phyloP scores from a whole-genome alignment of 2,113 vertebrate genomes.

The Numida meleagris region DNA sequence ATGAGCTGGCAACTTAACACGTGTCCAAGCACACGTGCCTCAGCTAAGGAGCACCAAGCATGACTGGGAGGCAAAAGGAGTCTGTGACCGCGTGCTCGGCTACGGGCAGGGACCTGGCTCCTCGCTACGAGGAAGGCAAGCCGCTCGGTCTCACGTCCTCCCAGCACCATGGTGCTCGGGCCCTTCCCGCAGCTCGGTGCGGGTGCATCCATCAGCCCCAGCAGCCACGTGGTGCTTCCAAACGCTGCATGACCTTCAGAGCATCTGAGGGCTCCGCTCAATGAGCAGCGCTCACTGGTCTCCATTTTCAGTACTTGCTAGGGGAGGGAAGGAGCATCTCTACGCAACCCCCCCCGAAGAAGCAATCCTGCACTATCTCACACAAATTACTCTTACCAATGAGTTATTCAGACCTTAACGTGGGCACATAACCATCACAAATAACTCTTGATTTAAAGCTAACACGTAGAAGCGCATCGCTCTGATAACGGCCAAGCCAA shows the following conservation, averaged over 20 bases:
- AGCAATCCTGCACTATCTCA: background rate
- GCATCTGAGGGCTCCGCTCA: background rate
- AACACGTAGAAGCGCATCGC: background rate
- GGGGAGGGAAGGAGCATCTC: background rate
- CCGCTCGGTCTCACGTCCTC: background rate
- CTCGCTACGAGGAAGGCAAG: background rate
- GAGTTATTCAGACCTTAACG: background rate
- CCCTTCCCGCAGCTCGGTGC: background rate
- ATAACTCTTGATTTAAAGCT: background rate
- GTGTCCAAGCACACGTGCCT: background rate
- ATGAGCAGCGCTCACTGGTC: accelerated
- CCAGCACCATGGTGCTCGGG: background rate
- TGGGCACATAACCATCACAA: background rate
- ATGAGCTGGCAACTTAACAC: constrained; percentile 22
- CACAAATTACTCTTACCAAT: background rate
- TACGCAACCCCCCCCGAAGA: background rate
- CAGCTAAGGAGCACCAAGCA: background rate
- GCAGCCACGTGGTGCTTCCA: background rate
- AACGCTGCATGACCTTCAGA: no score
- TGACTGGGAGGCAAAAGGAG: background rate
- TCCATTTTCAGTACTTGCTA: background rate
- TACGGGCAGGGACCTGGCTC: background rate
- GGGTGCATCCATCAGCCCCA: background rate
- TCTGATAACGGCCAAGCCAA: background rate
- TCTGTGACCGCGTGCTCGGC: background rate